Evolutionary conservation across 2,797 vertebrate species (phyloP), one percentile per base, ranked within the genome.

Genomic region (Lagocephalus sceleratus): DNA sequence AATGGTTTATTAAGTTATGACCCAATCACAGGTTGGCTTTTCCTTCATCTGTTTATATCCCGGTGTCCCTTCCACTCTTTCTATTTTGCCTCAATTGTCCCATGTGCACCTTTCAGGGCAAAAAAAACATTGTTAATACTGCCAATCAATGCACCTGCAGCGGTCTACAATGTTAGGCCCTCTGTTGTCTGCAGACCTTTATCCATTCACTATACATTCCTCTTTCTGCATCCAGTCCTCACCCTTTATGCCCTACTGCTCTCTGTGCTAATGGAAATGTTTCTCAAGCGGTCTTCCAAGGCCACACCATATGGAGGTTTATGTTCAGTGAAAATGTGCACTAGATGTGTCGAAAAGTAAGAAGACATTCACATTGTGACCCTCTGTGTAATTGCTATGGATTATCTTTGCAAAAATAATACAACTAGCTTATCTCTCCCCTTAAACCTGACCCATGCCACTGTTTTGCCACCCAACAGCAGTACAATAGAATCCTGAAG

Each of bases 241-340:
- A 7, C 10, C 38, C 7, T 20, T 20, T 20, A 7, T 44, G 17
- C 11, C 17, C 17, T 19, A 8, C 40, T 63, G 57, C 38, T 59
- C 26, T 64, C 51, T 49, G 19, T 9, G 0, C 21, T 73, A 69
- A 71, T 75, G 60, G 68, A 69, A 72, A 73, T 77, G 57, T 44
- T 62, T 76, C 57, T 55, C 35, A 46, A 75, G 60, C 67, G 69
- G 60, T 61, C 52, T 51, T 68, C 45, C 41, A 68, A 68, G 62
- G 56, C 66, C 23, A n/a, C 22, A 6, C 51, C 64, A 35, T 50
- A 78, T 58, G 44, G 21, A 60, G 22, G 54, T 50, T 64, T 48
- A 21, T 46, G 49, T 42, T 66, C 48, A 17, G 22, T 11, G 16
- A 35, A n/a, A 62, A 54, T 53, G 48, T 55, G 23, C 17, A 45